Evolutionary conservation across 1,140 invertebrate genomes (phyloP).

Genomic region (Chymomyza costata): DNA sequence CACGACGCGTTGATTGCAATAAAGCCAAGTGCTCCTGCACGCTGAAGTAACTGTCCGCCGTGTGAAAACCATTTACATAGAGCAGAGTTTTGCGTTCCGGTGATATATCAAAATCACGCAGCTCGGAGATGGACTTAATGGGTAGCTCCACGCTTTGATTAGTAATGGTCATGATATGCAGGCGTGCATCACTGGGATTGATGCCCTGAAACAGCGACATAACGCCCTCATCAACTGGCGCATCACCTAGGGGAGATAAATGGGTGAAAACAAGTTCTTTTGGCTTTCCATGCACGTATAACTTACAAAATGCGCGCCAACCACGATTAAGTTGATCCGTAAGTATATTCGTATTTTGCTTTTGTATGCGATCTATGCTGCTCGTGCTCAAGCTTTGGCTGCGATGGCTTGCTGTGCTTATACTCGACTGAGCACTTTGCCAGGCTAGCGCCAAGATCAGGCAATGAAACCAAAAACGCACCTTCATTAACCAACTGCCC

Average conservation of each 20-base stretch:
- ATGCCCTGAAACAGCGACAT: slow-evolving; percentile 64
- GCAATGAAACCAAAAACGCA: neutral
- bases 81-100: slow-evolving; percentile 55
- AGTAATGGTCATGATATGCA: slow-evolving; percentile 63
- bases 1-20: slow-evolving; percentile 49
- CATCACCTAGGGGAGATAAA: slow-evolving; percentile 46
- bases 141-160: slow-evolving; percentile 60
- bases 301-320: slow-evolving; percentile 68
- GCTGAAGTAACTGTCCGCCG: slow-evolving; percentile 59
- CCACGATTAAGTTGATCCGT: slow-evolving; percentile 52
- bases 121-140: slow-evolving; percentile 50
- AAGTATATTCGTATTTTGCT: slow-evolving; percentile 49
- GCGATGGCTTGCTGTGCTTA: neutral
- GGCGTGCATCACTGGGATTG: slow-evolving; percentile 59
- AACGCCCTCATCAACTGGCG: slow-evolving; percentile 64
- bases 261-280: neutral
- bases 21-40: slow-evolving; percentile 59
- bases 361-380: slow-evolving; percentile 48
- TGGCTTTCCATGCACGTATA: neutral
- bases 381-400: too few relatives aligned
- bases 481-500: slow-evolving; percentile 31
- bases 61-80: slow-evolving; percentile 66
- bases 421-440: neutral
- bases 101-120: slow-evolving; percentile 59
- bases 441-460: slow-evolving; percentile 11